Conservation (phyloP, 2,797 vertebrate species). For the Myiotriccus ornatus region DNA sequence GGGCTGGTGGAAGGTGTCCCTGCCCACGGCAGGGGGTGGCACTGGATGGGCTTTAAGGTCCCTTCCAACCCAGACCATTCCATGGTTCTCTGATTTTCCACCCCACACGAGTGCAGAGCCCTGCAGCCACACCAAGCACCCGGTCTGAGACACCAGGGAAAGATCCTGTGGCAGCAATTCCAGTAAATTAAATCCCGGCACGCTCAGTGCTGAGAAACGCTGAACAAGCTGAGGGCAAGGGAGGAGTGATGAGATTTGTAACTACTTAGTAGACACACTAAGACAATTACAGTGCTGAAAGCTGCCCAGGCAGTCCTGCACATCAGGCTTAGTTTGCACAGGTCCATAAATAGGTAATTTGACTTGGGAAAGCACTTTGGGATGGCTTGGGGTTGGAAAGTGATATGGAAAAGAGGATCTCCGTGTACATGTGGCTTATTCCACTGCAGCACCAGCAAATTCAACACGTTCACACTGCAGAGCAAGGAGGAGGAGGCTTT, state of each 20-base stretch:
- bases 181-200: background rate
- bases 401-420: background rate
- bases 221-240: background rate
- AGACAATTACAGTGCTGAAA: background rate
- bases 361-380: background rate
- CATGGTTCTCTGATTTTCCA: background rate
- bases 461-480: background rate
- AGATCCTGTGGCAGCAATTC: background rate
- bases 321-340: background rate
- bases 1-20: too few relatives aligned
- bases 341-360: background rate
- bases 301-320: background rate
- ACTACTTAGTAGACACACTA: background rate
- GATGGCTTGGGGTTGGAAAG: background rate
- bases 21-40: background rate
- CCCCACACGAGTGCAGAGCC: background rate
- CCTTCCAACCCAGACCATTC: background rate
- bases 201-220: fast-evolving
- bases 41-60: background rate
- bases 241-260: background rate
- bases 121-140: fast-evolving
- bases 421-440: fast-evolving
- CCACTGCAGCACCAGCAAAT: background rate
- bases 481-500: background rate
- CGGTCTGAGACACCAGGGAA: background rate